phyloP scores from a whole-genome alignment of 2,113 vertebrate species.

The Oryzias javanicus region DNA sequence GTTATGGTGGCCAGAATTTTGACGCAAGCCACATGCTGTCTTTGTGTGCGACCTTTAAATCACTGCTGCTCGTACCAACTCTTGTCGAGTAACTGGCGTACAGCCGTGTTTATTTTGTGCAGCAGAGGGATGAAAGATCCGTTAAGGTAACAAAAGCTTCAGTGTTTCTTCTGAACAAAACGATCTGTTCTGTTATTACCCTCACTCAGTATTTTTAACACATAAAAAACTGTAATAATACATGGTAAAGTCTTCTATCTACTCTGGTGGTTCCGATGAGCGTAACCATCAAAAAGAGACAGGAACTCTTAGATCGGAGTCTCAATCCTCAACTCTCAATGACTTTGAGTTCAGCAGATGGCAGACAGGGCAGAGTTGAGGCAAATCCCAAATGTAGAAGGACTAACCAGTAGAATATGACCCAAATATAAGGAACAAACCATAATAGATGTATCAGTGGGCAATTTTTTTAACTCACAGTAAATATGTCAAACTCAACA shows the following conservation, averaged over 20 bases:
- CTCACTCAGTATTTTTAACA: not conserved
- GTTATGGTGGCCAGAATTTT: too few relatives aligned
- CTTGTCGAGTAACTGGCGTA: too few relatives aligned
- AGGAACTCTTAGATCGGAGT: not conserved
- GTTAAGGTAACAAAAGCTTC: too few relatives aligned
- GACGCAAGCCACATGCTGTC: too few relatives aligned
- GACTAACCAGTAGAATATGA: constrained; percentile 49
- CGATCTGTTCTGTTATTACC: too few relatives aligned
- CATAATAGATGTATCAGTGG: constrained; percentile 58
- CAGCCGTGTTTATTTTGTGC: too few relatives aligned
- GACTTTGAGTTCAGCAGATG: constrained; percentile 33
- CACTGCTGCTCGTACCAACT: too few relatives aligned
- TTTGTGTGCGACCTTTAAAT: too few relatives aligned
- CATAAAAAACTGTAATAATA: not conserved
- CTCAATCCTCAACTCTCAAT: constrained; percentile 21
- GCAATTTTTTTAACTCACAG: constrained; percentile 49
- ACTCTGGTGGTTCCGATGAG: constrained; percentile 2
- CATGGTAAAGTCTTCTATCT: constrained; percentile 3
- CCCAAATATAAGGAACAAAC: constrained; percentile 40
- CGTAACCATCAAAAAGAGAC: constrained; percentile 5
- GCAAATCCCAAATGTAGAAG: constrained; percentile 41
- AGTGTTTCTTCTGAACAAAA: too few relatives aligned
- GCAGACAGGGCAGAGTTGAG: constrained; percentile 34
- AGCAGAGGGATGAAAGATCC: too few relatives aligned
- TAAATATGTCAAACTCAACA: constrained; percentile 60